Conservation (phyloP, 2,888 invertebrate genomes). For the Drosophila bunnanda region DNA sequence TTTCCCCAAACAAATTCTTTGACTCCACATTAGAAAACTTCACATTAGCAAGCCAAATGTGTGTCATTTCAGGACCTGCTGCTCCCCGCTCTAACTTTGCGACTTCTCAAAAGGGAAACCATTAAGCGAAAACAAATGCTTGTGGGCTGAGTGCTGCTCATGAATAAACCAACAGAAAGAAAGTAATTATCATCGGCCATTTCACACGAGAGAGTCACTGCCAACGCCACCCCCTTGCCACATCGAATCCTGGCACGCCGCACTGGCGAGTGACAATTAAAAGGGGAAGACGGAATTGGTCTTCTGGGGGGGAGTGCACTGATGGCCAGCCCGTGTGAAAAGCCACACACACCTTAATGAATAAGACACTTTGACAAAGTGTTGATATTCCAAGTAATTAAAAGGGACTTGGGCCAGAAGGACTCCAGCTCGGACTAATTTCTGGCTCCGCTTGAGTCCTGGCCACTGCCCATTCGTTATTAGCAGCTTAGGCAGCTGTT, state of each 20-base stretch:
- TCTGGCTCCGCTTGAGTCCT: constrained; percentile 69
- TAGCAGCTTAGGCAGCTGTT: constrained; percentile 74
- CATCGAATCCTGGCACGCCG: constrained; percentile 11
- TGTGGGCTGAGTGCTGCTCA: constrained; percentile 47
- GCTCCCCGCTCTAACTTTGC: constrained; percentile 34
- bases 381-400: constrained; percentile 84
- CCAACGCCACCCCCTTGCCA: constrained; percentile 15
- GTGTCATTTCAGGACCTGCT: constrained; percentile 15
- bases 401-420: constrained; percentile 71
- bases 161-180: constrained; percentile 71
- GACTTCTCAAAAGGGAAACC: constrained; percentile 64
- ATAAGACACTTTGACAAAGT: constrained; percentile 81
- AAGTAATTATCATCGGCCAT: constrained; percentile 73
- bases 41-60: constrained; percentile 35
- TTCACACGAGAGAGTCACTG: constrained; percentile 60
- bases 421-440: constrained; percentile 77
- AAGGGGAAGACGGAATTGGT: constrained; percentile 30
- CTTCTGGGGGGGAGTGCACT: constrained; percentile 20
- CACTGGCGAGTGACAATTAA: constrained; percentile 60
- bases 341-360: constrained; percentile 66
- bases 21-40: too few species aligned
- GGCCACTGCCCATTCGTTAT: constrained; percentile 84
- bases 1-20: neutral
- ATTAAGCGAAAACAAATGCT: constrained; percentile 69
- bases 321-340: constrained; percentile 18